Evolutionary conservation across 2,888 invertebrate species (phyloP).

Genomic region (Tetheella fluctuosa): DNA sequence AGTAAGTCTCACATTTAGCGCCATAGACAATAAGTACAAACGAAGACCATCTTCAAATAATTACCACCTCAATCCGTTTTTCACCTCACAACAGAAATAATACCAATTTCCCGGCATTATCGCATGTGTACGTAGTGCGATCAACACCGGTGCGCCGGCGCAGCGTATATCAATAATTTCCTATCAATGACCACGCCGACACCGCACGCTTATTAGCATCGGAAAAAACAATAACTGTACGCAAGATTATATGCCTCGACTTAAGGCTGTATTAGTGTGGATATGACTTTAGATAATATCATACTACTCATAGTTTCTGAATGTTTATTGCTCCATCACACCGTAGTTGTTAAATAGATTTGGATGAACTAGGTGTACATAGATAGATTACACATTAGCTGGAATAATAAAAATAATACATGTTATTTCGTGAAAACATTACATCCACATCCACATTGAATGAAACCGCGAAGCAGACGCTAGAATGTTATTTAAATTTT

Average conservation of each 20-base stretch:
- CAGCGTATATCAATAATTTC: slow-evolving; percentile 74
- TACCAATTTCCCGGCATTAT: slow-evolving; percentile 21
- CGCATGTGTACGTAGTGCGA: slow-evolving; percentile 27
- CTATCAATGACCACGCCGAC: slow-evolving; percentile 74
- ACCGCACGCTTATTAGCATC: slow-evolving; percentile 67
- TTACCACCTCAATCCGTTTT: neutral
- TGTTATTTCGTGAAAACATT: too few species aligned
- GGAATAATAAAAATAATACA: too few species aligned
- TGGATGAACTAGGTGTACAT: too few species aligned
- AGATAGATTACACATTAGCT: too few species aligned
- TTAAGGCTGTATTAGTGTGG: slow-evolving; percentile 46
- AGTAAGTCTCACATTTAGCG: neutral
- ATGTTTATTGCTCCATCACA: too few species aligned
- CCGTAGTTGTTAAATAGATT: too few species aligned
- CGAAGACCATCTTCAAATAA: neutral
- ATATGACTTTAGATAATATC: slow-evolving; percentile 29
- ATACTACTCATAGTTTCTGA: neutral
- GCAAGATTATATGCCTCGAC: slow-evolving; percentile 60
- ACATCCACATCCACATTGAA: too few species aligned
- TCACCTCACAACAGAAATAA: neutral
- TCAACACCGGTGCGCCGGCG: slow-evolving; percentile 17
- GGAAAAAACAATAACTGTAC: slow-evolving; percentile 78
- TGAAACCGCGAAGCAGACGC: too few species aligned
- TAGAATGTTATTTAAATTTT: too few species aligned
- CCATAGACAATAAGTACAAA: neutral